A percentile compares a stretch with the other conserved stretches of the same genome.
Evolutionary conservation across 1,140 invertebrate genomes (phyloP).

Genomic region (Meloidogyne hapla): DNA sequence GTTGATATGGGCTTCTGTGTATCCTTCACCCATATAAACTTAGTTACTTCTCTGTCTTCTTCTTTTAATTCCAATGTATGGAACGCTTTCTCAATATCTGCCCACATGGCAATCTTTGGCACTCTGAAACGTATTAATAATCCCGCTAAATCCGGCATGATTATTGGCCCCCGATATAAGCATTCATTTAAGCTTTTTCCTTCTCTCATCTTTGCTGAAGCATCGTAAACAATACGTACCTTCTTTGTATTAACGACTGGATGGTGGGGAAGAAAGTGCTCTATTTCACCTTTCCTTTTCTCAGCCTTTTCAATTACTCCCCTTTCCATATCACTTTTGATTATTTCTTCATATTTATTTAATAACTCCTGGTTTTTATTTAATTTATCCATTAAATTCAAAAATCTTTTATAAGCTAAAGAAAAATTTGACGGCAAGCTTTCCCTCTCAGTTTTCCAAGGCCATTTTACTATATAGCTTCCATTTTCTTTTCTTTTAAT

Average conservation of each 20-base stretch:
- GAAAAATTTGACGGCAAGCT: background rate
- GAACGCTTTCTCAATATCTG: conserved; percentile 48
- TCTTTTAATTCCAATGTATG: conserved; percentile 9
- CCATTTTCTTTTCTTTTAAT: background rate
- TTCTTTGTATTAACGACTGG: conserved; percentile 50
- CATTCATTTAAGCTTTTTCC: conserved; percentile 62
- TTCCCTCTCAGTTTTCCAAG: background rate
- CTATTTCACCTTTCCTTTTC: no score
- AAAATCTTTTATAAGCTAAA: conserved; percentile 1
- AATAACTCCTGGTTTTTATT: background rate
- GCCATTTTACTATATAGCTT: conserved; percentile 7
- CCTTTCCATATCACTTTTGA: no score
- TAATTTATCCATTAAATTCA: background rate
- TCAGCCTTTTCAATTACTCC: no score
- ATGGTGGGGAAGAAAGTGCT: background rate
- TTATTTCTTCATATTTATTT: no score
- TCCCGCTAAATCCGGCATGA: conserved; percentile 36
- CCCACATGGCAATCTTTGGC: conserved; percentile 9
- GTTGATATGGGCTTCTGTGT: background rate
- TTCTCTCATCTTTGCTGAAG: no score
- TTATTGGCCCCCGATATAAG: conserved; percentile 41
- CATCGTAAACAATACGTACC: conserved; percentile 63
- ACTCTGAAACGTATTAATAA: conserved; percentile 38
- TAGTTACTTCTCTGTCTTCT: conserved; percentile 17
- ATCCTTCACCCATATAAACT: conserved; percentile 27